These are phyloP conservation scores for Hyphantria cunea DNA, from an alignment of 1,140 invertebrate species.

Conservation along the genomic window DNA sequence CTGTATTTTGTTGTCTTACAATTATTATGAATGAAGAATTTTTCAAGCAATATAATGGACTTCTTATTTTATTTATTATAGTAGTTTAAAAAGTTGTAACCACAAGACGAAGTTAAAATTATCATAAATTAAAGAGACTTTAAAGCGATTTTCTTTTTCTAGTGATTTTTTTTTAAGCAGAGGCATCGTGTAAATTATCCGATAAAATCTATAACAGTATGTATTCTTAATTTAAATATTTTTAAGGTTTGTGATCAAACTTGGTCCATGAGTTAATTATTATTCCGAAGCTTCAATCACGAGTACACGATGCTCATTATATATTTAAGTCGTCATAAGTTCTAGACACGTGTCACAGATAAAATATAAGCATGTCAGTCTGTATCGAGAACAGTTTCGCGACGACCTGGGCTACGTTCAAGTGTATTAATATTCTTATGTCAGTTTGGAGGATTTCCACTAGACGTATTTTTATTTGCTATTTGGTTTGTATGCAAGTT, in stretches of 20 bases:
- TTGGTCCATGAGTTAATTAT: slow-evolving; percentile 3
- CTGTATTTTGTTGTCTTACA: slow-evolving; percentile 1
- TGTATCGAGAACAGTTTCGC: slow-evolving; percentile 15
- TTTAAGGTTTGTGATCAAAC: not conserved
- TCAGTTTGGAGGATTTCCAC: not conserved
- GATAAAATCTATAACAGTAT: not conserved
- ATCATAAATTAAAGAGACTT: too few relatives aligned
- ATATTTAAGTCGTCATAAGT: slow-evolving; percentile 24
- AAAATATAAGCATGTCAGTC: slow-evolving; percentile 2
- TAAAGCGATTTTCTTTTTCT: too few relatives aligned
- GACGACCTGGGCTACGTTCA: not conserved
- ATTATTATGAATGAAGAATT: slow-evolving; percentile 12
- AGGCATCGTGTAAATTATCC: not conserved
- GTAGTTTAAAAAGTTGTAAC: too few relatives aligned
- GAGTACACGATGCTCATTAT: slow-evolving; percentile 17
- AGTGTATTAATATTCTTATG: slow-evolving; percentile 16
- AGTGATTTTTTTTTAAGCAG: too few relatives aligned
- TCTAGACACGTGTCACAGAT: slow-evolving; percentile 18
- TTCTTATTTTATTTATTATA: too few relatives aligned
- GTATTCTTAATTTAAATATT: slow-evolving; percentile 2
- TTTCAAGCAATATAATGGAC: not conserved
- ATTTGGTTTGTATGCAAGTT: too few relatives aligned
- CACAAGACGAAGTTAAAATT: too few relatives aligned
- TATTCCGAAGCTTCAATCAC: slow-evolving; percentile 11
- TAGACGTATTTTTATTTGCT: not conserved